Conservation (phyloP, 2,888 invertebrate genomes). For the Rotaria macrura region DNA sequence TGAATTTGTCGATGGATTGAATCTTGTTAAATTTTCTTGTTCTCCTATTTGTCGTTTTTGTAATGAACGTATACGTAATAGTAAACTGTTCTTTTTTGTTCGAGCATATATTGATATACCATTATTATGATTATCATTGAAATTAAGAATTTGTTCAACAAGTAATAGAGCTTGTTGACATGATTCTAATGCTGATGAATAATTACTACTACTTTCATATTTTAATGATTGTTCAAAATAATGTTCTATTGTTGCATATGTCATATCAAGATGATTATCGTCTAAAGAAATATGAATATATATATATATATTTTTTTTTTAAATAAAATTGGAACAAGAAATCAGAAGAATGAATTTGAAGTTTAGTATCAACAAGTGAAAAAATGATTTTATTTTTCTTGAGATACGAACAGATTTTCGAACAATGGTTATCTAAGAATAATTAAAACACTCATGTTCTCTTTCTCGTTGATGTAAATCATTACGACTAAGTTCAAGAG, state of each 20-base stretch:
- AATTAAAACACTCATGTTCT: too few relatives aligned
- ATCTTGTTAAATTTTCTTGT: background rate
- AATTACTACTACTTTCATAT: background rate
- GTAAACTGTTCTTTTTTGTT: slow-evolving; percentile 12
- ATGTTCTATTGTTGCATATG: background rate
- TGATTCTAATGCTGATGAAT: background rate
- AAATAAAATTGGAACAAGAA: too few relatives aligned
- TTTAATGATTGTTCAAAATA: slow-evolving; percentile 3
- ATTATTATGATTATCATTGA: background rate
- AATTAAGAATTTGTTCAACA: background rate
- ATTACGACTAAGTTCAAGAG: too few relatives aligned
- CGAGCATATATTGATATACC: slow-evolving; percentile 16
- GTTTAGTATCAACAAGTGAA: too few relatives aligned
- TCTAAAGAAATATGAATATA: background rate
- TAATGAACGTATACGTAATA: slow-evolving; percentile 12
- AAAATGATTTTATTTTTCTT: too few relatives aligned
- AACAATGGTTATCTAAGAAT: too few relatives aligned
- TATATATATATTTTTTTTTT: too few relatives aligned
- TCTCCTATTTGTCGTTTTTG: background rate
- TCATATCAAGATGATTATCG: background rate
- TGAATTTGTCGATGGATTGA: background rate
- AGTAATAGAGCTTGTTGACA: slow-evolving; percentile 1
- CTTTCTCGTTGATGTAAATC: too few relatives aligned
- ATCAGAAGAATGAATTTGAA: too few relatives aligned
- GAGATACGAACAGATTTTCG: too few relatives aligned